Conservation (phyloP, 2,888 invertebrate genomes). For the Protonemura montana region DNA sequence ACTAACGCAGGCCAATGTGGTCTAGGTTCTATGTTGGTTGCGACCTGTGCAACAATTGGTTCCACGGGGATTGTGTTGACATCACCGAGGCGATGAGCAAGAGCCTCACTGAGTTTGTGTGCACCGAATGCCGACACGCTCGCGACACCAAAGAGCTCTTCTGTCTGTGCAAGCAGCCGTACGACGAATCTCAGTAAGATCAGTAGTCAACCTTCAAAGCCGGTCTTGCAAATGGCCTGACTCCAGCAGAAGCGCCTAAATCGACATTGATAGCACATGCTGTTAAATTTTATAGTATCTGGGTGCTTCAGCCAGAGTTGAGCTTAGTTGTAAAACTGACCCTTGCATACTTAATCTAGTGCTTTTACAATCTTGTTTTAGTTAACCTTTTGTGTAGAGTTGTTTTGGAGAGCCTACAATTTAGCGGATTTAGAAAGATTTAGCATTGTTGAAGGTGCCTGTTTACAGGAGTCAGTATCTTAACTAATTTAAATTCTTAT, state of each 20-base stretch:
- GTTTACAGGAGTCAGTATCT: too few relatives aligned
- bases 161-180: slow-evolving; percentile 94
- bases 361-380: too few relatives aligned
- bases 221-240: neutral
- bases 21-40: slow-evolving; percentile 95
- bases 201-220: slow-evolving; percentile 34
- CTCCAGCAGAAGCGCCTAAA: neutral
- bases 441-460: too few relatives aligned
- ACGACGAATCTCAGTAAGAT: slow-evolving; percentile 93
- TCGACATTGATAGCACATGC: too few relatives aligned
- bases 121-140: slow-evolving; percentile 84
- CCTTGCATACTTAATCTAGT: too few relatives aligned
- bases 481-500: too few relatives aligned
- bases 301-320: too few relatives aligned
- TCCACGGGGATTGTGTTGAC: slow-evolving; percentile 96
- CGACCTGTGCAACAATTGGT: slow-evolving; percentile 98
- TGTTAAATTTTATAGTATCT: too few relatives aligned
- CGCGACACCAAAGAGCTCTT: slow-evolving; percentile 91
- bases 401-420: too few relatives aligned
- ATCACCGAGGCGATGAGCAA: slow-evolving; percentile 92
- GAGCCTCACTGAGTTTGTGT: slow-evolving; percentile 88
- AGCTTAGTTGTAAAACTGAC: too few relatives aligned
- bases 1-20: slow-evolving; percentile 5
- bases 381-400: too few relatives aligned
- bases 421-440: too few relatives aligned